A percentile compares a stretch with the other conserved stretches of the same genome.
Conservation (phyloP, 2,113 vertebrate species). For the Uria aalge region DNA sequence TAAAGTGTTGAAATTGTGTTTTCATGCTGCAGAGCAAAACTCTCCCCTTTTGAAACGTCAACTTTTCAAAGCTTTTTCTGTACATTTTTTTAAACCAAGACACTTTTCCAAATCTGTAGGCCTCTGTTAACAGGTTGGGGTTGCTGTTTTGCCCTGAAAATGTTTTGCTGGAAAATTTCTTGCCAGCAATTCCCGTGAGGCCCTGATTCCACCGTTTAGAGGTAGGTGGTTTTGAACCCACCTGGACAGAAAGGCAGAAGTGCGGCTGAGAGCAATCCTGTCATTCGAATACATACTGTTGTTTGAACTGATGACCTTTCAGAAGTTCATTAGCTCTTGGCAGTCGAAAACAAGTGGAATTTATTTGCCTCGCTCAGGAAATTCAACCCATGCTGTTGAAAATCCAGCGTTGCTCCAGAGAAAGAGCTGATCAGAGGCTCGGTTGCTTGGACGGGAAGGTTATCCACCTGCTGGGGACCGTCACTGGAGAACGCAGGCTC, state of each 20-base stretch:
- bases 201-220: not conserved
- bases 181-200: not conserved
- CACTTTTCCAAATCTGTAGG: not conserved
- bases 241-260: not conserved
- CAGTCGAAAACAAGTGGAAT: not conserved
- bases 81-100: not conserved
- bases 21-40: not conserved
- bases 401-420: not conserved
- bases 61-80: not conserved
- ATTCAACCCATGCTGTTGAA: not conserved
- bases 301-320: not conserved
- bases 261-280: not conserved
- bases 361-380: not conserved
- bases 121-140: not conserved
- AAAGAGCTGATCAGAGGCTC: not conserved
- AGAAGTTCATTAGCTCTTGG: not conserved
- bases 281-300: not conserved
- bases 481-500: fast-evolving
- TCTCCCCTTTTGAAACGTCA: not conserved
- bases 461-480: not conserved
- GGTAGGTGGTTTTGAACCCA: not conserved
- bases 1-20: not conserved
- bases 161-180: not conserved
- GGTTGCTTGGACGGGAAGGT: not conserved
- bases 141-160: not conserved